Evolutionary conservation across 1,140 invertebrate genomes (phyloP).

Genomic region (Drosophila lacertosa): DNA sequence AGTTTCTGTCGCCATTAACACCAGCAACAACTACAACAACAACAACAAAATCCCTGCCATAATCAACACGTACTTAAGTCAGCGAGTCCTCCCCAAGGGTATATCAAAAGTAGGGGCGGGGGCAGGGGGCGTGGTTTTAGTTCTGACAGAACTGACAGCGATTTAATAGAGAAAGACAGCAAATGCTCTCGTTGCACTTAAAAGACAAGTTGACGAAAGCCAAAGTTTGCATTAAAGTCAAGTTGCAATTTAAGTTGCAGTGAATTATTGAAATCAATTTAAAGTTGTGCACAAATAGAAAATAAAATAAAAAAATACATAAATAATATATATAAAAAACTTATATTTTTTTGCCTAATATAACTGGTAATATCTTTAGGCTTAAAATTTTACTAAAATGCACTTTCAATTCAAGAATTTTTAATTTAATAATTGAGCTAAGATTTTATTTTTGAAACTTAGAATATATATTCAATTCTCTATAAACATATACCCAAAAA

Average conservation of each 20-base stretch:
- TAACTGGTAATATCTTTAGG: no score
- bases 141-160: slow-evolving; percentile 17
- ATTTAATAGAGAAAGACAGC: slow-evolving; percentile 35
- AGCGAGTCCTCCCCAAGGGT: not conserved
- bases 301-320: not conserved
- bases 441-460: no score
- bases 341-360: no score
- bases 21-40: slow-evolving; percentile 41
- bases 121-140: no score
- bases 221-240: not conserved
- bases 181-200: slow-evolving; percentile 10
- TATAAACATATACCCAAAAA: no score
- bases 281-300: not conserved
- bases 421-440: no score
- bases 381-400: no score
- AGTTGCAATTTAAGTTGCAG: not conserved
- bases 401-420: no score
- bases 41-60: slow-evolving; percentile 67
- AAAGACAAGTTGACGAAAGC: slow-evolving; percentile 11
- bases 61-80: slow-evolving; percentile 77
- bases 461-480: no score
- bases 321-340: no score
- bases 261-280: not conserved
- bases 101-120: no score
- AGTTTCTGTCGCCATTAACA: slow-evolving; percentile 59